These are phyloP conservation scores for Channa argus DNA, from an alignment of 2,113 vertebrate species.

Conservation along the genomic window DNA sequence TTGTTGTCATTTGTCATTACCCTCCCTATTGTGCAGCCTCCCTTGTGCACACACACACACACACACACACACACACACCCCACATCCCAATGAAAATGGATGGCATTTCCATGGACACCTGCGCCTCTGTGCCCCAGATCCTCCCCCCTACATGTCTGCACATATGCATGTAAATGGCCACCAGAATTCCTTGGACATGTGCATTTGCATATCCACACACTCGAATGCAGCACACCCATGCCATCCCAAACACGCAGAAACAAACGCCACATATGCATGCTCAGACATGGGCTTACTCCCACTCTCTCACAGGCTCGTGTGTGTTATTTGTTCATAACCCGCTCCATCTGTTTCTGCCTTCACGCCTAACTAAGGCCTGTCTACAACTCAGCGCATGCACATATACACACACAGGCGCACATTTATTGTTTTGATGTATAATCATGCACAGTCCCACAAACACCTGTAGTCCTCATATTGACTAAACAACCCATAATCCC, in stretches of 20 bases:
- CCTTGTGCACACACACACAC: slow-evolving; percentile 5
- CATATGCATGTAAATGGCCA: slow-evolving; percentile 9
- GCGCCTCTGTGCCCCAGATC: slow-evolving; percentile 45
- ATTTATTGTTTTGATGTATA: slow-evolving; percentile 52
- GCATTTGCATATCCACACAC: slow-evolving; percentile 14
- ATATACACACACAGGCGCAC: slow-evolving; percentile 4
- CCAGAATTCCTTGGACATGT: slow-evolving; percentile 15
- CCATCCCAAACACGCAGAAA: slow-evolving; percentile 1
- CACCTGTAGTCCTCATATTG: slow-evolving; percentile 54
- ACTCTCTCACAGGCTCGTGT: slow-evolving; percentile 40
- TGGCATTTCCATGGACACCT: slow-evolving; percentile 70
- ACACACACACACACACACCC: not conserved
- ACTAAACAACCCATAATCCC: slow-evolving; percentile 55
- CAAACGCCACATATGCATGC: slow-evolving; percentile 42
- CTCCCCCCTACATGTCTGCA: not conserved
- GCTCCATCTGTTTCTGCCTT: slow-evolving; percentile 66
- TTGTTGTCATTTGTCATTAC: slow-evolving; percentile 70
- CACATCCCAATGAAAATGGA: slow-evolving; percentile 40
- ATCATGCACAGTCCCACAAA: slow-evolving; percentile 45
- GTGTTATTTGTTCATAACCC: slow-evolving; percentile 67
- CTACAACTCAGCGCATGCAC: slow-evolving; percentile 1
- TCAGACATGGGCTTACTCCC: slow-evolving; percentile 43
- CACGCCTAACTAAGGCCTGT: slow-evolving; percentile 19
- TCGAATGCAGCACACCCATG: not conserved
- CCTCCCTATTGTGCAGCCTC: slow-evolving; percentile 18